These are phyloP conservation scores for Drosophila setifemur DNA, from an alignment of 1,140 invertebrate genomes.

Conservation along the genomic window DNA sequence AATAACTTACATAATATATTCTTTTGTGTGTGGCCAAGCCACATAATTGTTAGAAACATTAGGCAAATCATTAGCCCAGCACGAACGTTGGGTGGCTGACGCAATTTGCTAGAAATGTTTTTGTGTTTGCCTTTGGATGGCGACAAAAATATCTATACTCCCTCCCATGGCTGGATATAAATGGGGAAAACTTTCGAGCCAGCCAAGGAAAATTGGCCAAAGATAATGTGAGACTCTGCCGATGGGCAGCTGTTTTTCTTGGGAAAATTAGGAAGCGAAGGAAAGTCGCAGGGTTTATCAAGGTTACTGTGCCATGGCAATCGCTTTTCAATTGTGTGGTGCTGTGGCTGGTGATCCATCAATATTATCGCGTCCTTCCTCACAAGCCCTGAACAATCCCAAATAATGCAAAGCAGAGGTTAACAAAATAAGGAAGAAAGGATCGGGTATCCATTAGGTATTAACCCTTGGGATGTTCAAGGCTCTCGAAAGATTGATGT, in stretches of 20 bases:
- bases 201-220: constrained; percentile 22
- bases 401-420: constrained; percentile 9
- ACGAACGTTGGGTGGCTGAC: constrained; percentile 37
- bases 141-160: constrained; percentile 23
- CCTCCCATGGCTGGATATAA: constrained; percentile 11
- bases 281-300: constrained; percentile 25
- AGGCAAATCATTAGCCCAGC: constrained; percentile 74
- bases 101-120: constrained; percentile 64
- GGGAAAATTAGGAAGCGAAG: constrained; percentile 25
- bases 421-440: constrained; percentile 17
- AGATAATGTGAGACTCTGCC: constrained; percentile 22
- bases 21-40: constrained; percentile 72
- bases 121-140: constrained; percentile 55
- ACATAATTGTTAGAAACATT: constrained; percentile 80
- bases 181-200: constrained; percentile 43
- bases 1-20: constrained; percentile 80
- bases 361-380: constrained; percentile 8
- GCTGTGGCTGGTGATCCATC: constrained; percentile 22
- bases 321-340: constrained; percentile 13
- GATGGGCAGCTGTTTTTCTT: constrained; percentile 28
- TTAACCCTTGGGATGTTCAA: constrained; percentile 20
- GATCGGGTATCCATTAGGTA: constrained; percentile 1
- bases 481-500: constrained; percentile 22
- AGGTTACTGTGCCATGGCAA: constrained; percentile 20
- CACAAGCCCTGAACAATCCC: constrained; percentile 20